Base-by-base conservation (phyloP, 2,797 vertebrate species). In the Masticophis lateralis region DNA sequence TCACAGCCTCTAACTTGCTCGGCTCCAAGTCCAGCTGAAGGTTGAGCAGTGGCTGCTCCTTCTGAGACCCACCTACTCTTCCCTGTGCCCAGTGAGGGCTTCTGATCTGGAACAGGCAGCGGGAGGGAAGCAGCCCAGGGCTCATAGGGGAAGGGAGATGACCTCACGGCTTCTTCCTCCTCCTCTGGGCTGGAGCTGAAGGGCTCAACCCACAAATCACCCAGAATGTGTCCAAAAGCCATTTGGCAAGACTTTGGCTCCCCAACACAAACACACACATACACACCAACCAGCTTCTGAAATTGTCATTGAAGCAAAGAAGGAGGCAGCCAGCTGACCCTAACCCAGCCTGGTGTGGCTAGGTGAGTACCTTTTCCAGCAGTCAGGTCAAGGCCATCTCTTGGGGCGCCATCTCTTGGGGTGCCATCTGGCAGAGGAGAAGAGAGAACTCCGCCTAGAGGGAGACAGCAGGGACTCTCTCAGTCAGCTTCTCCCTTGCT, bases 71-170 rank as follows among this genome's bases (percentile, higher is more conserved):
- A 2, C 28, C 60, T 10, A 9, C 16, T 6, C 94, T 1, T 95
- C 95, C 96, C 95, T 96, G 91, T 2, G 43, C 37, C 37, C 87
- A 16, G 6, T 20, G 95, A 14, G 10, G 27, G 28, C 0, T 56
- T 93, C 0, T 2, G 6, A 63, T 79, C 96, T 96, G 90, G 6
- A 92, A 94, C 32, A 90, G 60, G 4, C 2, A 1, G 14, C 66
- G 0, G 55, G 3, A 5, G 1, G 13, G 61, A n/a, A 47, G 89
- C 69, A 18, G 6, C 69, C 66, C 32, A 16, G 63, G 0, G 28
- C 28, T 66, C 5, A 0, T 3, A 4, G 2, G 43, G 6, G 20
- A 4, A 60, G 18, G 3, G 0, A 1, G n/a, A 18, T 11, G 27
- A 13, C 16, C 66, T 3, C 63, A 16, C 0, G 5, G 5, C 63